phyloP scores from a whole-genome alignment of 1,140 invertebrate genomes.

The Oncopodura yosiiana region DNA sequence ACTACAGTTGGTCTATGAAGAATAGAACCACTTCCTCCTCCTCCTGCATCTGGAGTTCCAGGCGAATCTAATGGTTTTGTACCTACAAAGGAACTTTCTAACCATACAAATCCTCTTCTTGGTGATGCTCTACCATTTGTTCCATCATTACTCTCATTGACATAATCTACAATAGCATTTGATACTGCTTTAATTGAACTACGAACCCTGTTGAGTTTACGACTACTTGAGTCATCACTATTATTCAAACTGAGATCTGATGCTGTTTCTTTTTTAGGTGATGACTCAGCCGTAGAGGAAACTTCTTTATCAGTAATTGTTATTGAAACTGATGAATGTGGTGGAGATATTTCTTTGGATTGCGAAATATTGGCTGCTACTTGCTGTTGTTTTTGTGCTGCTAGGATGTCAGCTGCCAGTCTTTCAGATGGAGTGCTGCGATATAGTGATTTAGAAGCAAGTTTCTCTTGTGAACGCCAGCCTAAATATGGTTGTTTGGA shows the following conservation, averaged over 20 bases:
- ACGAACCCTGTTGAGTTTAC: slow-evolving; percentile 53
- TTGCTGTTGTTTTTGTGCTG: slow-evolving; percentile 41
- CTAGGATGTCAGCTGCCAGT: slow-evolving; percentile 55
- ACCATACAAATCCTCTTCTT: slow-evolving; percentile 59
- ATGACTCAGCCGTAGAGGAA: slow-evolving; percentile 13
- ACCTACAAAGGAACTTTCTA: slow-evolving; percentile 82
- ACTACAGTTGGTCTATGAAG: too few species aligned
- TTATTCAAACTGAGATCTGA: slow-evolving; percentile 35
- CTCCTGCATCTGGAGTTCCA: slow-evolving; percentile 57
- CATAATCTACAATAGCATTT: slow-evolving; percentile 84
- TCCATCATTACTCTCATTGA: slow-evolving; percentile 50
- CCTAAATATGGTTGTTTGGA: slow-evolving; percentile 65
- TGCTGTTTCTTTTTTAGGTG: slow-evolving; percentile 24
- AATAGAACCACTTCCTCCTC: too few species aligned
- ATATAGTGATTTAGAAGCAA: slow-evolving; percentile 44
- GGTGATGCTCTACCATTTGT: slow-evolving; percentile 45
- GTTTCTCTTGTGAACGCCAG: slow-evolving; percentile 76
- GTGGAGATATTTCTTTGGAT: slow-evolving; percentile 39
- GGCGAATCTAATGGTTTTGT: slow-evolving; percentile 71
- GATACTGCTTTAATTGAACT: slow-evolving; percentile 84
- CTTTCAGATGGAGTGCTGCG: slow-evolving; percentile 75
- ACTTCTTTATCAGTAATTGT: slow-evolving; percentile 2
- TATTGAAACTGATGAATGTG: slow-evolving; percentile 46
- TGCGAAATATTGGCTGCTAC: slow-evolving; percentile 37
- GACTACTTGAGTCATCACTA: slow-evolving; percentile 33